Percentiles rank a stretch among this genome's conserved stretches.
Evolutionary conservation across 2,888 invertebrate species (phyloP).

Genomic region (Allacma fusca): DNA sequence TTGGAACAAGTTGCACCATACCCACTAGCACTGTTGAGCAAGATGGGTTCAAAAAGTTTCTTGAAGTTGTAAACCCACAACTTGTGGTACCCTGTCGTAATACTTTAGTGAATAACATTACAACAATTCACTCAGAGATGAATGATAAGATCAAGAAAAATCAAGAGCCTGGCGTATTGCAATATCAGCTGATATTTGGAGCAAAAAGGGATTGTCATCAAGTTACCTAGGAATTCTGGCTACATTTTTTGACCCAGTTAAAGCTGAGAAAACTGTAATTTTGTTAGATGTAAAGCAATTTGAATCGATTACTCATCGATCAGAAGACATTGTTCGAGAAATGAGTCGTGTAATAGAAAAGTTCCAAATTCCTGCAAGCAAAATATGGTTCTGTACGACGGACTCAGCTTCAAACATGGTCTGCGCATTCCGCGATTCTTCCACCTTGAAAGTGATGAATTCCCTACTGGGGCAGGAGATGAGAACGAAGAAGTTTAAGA

Average conservation of each 20-base stretch:
- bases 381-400: neutral
- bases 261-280: neutral
- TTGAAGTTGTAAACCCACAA: neutral
- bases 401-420: slow-evolving; percentile 31
- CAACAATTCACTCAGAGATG: neutral
- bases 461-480: neutral
- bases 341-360: neutral
- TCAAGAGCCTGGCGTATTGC: neutral
- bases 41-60: neutral
- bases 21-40: neutral
- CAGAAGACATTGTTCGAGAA: neutral
- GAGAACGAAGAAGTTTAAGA: neutral
- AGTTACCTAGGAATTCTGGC: slow-evolving; percentile 21
- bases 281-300: neutral
- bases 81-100: too few species aligned
- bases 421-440: slow-evolving; percentile 14
- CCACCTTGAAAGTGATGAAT: neutral
- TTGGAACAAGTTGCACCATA: slow-evolving; percentile 6
- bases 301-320: neutral
- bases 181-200: slow-evolving; percentile 28
- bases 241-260: slow-evolving; percentile 18
- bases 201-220: neutral
- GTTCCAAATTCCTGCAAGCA: neutral
- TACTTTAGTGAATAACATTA: neutral
- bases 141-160: neutral